phyloP scores from a whole-genome alignment of 2,888 invertebrate species.

The Operophtera brumata region DNA sequence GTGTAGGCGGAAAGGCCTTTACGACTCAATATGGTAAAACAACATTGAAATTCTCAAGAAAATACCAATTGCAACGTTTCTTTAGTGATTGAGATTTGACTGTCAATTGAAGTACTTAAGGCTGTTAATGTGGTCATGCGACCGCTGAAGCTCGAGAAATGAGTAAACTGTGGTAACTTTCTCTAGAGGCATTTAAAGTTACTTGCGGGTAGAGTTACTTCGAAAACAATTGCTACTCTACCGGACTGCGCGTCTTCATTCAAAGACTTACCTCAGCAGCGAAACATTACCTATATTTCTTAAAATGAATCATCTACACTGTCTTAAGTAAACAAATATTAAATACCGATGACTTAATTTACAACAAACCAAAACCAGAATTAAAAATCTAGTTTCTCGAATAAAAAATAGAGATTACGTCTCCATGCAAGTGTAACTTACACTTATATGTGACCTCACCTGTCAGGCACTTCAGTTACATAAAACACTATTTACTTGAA shows the following conservation, averaged over 20 bases:
- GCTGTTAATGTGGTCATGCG: slow-evolving; percentile 22
- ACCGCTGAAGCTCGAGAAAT: slow-evolving; percentile 34
- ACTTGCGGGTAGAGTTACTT: slow-evolving; percentile 32
- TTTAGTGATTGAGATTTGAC: background rate
- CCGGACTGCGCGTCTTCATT: slow-evolving; percentile 34
- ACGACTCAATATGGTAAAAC: slow-evolving; percentile 50
- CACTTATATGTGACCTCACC: slow-evolving; percentile 44
- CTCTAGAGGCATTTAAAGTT: slow-evolving; percentile 46
- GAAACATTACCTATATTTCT: background rate
- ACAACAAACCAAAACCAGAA: slow-evolving; percentile 14
- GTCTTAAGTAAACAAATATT: slow-evolving; percentile 3
- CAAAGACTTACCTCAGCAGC: slow-evolving; percentile 22
- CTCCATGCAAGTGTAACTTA: slow-evolving; percentile 12
- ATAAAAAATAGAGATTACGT: slow-evolving; percentile 51
- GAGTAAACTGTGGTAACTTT: slow-evolving; percentile 51
- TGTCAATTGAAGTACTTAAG: slow-evolving; percentile 18
- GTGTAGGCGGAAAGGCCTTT: slow-evolving; percentile 72
- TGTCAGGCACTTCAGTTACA: slow-evolving; percentile 46
- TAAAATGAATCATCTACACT: background rate
- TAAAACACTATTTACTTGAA: slow-evolving; percentile 54
- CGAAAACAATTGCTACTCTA: slow-evolving; percentile 50
- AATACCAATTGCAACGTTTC: slow-evolving; percentile 13
- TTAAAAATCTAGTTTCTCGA: slow-evolving; percentile 36
- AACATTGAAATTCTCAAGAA: slow-evolving; percentile 36
- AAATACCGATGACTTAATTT: slow-evolving; percentile 10